phyloP scores from a whole-genome alignment of 2,797 vertebrate genomes.

The Rhyacichthys aspro region DNA sequence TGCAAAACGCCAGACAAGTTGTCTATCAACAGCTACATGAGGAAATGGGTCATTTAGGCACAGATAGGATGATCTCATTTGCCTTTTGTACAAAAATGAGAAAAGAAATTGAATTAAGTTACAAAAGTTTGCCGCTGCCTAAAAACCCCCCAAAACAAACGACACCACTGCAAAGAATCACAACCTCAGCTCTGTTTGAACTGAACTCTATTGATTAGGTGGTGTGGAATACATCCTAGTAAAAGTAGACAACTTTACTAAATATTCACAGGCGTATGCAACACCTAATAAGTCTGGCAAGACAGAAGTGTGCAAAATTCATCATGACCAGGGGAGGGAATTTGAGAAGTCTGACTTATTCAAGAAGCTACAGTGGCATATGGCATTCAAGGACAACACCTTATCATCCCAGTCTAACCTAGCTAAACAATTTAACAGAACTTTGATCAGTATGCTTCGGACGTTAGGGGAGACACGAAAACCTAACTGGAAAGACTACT shows the following conservation, averaged over 20 bases:
- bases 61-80: too few species aligned
- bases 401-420: slow-evolving; percentile 14
- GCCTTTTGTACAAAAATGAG: slow-evolving; percentile 6
- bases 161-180: background rate
- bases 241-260: slow-evolving; percentile 7
- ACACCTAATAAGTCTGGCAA: slow-evolving; percentile 8
- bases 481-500: slow-evolving; percentile 1
- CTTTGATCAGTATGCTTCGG: background rate
- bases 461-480: slow-evolving; percentile 1
- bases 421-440: slow-evolving; percentile 12
- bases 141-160: slow-evolving; percentile 10
- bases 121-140: background rate
- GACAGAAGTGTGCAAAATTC: slow-evolving; percentile 7
- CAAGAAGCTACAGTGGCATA: slow-evolving; percentile 10
- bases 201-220: slow-evolving; percentile 9
- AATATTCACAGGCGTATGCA: slow-evolving; percentile 12
- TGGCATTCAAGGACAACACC: slow-evolving; percentile 9
- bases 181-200: slow-evolving; percentile 4
- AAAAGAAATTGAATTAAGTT: slow-evolving; percentile 5
- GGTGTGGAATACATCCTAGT: slow-evolving; percentile 1
- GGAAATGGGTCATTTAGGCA: too few species aligned
- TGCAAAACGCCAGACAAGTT: background rate
- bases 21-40: too few species aligned
- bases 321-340: slow-evolving; percentile 10
- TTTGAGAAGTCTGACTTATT: slow-evolving; percentile 21